Percentiles rank a stretch among this genome's conserved stretches.
These are phyloP conservation scores for Augochlorella aurata DNA, from an alignment of 2,888 invertebrate genomes.

Conservation along the genomic window DNA sequence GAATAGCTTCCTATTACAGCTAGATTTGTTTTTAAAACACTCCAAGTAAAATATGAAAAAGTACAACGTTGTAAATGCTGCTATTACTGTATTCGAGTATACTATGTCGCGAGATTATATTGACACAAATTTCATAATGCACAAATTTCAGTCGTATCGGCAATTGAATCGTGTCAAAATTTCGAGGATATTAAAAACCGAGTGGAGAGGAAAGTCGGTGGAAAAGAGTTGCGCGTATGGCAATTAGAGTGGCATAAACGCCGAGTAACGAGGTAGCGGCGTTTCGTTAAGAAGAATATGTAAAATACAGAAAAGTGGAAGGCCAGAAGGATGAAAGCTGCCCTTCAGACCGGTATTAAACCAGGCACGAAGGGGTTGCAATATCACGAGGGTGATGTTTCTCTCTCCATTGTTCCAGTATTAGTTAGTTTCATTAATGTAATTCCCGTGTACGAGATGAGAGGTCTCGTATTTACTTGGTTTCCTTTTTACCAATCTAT, in stretches of 20 bases:
- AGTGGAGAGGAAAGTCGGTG: neutral
- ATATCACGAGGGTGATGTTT: slow-evolving; percentile 50
- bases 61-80: too few relatives aligned
- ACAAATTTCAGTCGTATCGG: neutral
- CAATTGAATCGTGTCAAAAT: neutral
- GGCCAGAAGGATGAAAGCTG: neutral
- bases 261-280: neutral
- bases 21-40: too few relatives aligned
- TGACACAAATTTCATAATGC: too few relatives aligned
- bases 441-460: slow-evolving; percentile 72
- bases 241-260: slow-evolving; percentile 4
- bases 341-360: neutral
- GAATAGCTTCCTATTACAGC: too few relatives aligned
- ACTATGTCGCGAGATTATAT: too few relatives aligned
- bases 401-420: slow-evolving; percentile 70
- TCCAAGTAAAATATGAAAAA: too few relatives aligned
- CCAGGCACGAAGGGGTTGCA: slow-evolving; percentile 12
- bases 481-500: slow-evolving; percentile 78
- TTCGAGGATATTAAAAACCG: neutral
- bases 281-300: slow-evolving; percentile 8
- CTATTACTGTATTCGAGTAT: too few relatives aligned
- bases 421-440: slow-evolving; percentile 76
- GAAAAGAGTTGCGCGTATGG: neutral
- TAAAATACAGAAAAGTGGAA: slow-evolving; percentile 3
- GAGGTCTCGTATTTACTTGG: slow-evolving; percentile 75